Base-by-base conservation (phyloP, 2,113 vertebrate genomes). In the Esox niger region DNA sequence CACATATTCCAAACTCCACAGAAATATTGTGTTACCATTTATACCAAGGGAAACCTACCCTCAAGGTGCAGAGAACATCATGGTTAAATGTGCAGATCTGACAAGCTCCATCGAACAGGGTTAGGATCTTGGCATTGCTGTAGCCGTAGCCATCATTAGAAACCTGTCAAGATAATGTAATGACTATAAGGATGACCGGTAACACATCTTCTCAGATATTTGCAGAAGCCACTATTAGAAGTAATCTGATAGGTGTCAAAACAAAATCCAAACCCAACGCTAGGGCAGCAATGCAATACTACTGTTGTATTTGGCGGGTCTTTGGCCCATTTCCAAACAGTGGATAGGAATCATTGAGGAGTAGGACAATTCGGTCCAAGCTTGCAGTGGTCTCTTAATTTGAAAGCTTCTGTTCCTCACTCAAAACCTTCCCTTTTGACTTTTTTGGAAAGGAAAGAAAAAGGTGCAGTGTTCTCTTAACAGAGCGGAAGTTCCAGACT, bases 91-190 rank as follows among this genome's bases (percentile, higher is more conserved):
- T 90, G 84, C 95, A 97, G 29, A 70, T 81, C 79, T 98, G 95
- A 76, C 96, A 97, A 49, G 86, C 84, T 43, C 93, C 93, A 54
- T 96, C 92, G 68, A 93, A 96, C 31, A 95, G 62, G 4, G 87
- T 87, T 69, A 95, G 78, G 26, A 90, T 88, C 90, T 94, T 94
- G 80, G 91, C 82, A 62, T 97, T 96, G 72, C 95, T 98, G 85
- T 94, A 97, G 76, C 80, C 81, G 63, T 94, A 87, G 56, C 95
- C 95, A 64, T 97, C 94, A 64, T 96, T 97, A 71, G 96, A 96
- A 65, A 97, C 91, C 95, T 97, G 90, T 49, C 75, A 80, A 33
- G 79, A 66, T 23, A 70, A 85, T 8, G 32, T 33, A 67, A 21
- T 38, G 11, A 52, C 47, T 23, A 21, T n/a, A 52, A n/a, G n/a